Conservation (phyloP, 2,113 vertebrate species). For the Rhinolophus sinicus region DNA sequence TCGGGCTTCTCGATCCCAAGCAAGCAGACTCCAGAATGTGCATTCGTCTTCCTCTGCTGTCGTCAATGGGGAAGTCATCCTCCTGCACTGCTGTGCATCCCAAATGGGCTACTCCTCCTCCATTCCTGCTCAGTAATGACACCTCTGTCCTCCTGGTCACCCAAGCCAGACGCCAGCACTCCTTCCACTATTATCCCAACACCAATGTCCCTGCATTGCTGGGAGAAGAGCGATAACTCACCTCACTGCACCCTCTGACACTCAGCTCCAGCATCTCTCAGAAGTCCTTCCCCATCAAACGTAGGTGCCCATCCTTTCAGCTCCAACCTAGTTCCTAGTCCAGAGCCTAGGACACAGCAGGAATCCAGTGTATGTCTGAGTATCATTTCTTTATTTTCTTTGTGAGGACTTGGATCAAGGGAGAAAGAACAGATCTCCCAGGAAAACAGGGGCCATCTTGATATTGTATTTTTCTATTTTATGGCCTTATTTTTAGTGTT, state of each 20-base stretch:
- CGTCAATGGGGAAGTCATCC: too few relatives aligned
- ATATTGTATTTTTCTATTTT: constrained; percentile 61
- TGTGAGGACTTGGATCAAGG: background rate
- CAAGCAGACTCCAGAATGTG: background rate
- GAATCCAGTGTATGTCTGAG: background rate
- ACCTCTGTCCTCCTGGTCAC: background rate
- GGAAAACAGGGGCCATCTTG: constrained; percentile 53
- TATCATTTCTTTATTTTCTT: background rate
- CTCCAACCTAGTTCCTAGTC: background rate
- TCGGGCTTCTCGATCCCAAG: background rate
- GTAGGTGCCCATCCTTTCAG: background rate
- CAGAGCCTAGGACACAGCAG: background rate
- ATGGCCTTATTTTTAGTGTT: constrained; percentile 55
- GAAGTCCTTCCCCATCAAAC: background rate
- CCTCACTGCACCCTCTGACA: background rate
- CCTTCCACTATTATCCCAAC: background rate
- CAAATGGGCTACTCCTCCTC: background rate
- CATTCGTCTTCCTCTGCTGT: fast-evolving
- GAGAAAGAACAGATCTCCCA: constrained; percentile 36
- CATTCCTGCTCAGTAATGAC: background rate
- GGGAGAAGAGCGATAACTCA: background rate
- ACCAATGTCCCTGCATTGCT: background rate
- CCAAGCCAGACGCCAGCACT: background rate
- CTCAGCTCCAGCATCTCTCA: background rate
- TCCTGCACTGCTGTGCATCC: background rate